Percentiles rank a stretch among this genome's conserved stretches.
These are phyloP conservation scores for Radopholus similis DNA, from an alignment of 1,140 invertebrate genomes.

Conservation along the genomic window DNA sequence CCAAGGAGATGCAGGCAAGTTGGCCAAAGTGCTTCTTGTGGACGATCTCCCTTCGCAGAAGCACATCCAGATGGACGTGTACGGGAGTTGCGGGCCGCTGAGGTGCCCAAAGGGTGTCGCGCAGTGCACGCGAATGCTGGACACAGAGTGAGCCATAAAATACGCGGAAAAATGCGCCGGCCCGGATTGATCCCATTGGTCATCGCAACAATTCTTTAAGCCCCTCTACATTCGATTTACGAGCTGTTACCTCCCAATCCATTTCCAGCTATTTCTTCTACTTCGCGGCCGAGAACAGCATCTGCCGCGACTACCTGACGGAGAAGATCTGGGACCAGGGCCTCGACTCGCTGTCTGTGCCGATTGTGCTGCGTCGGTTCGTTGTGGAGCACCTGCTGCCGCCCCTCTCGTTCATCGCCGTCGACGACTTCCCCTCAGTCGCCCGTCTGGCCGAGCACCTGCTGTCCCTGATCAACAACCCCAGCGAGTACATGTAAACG, in stretches of 20 bases:
- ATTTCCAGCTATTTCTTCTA: conserved; percentile 70
- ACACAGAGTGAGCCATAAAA: conserved; percentile 51
- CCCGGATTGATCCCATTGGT: too few species aligned
- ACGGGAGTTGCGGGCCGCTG: conserved; percentile 46
- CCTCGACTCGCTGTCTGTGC: conserved; percentile 39
- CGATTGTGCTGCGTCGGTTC: conserved; percentile 49
- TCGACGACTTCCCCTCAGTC: conserved; percentile 49
- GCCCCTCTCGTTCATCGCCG: conserved; percentile 54
- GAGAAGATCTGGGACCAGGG: conserved; percentile 60
- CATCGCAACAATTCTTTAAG: too few species aligned
- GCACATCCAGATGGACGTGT: conserved; percentile 48
- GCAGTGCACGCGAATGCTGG: conserved; percentile 44
- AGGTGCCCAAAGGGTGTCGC: conserved; percentile 41
- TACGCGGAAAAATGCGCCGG: too few species aligned
- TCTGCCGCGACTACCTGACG: conserved; percentile 61
- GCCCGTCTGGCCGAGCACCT: conserved; percentile 41
- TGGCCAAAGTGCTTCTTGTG: background rate
- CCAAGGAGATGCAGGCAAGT: conserved; percentile 39
- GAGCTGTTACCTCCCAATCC: background rate
- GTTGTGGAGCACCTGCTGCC: conserved; percentile 49
- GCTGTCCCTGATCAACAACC: conserved; percentile 43
- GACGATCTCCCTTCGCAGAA: conserved; percentile 31
- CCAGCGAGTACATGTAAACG: conserved; percentile 45
- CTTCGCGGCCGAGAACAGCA: conserved; percentile 71
- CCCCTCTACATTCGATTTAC: background rate